These are phyloP conservation scores for Neostethus bicornis DNA, from an alignment of 2,797 vertebrate species.

Conservation along the genomic window DNA sequence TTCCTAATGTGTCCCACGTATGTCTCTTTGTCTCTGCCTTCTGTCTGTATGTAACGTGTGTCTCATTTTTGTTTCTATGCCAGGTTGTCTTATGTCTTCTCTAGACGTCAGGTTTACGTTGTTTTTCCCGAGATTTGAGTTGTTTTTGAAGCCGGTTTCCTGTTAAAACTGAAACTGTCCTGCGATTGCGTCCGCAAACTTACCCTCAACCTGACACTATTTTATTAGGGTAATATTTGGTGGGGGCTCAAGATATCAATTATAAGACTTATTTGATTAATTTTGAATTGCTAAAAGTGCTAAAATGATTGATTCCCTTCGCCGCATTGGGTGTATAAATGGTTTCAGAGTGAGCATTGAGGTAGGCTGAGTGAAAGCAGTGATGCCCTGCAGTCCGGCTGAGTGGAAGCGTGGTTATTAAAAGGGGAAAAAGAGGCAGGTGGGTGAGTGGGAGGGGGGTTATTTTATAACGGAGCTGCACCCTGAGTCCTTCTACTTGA, in stretches of 20 bases:
- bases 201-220: too few relatives aligned
- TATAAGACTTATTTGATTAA: conserved; percentile 2
- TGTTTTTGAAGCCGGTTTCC: too few relatives aligned
- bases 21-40: too few relatives aligned
- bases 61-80: too few relatives aligned
- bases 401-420: conserved; percentile 35
- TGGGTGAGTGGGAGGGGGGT: background rate
- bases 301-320: conserved; percentile 3
- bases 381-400: conserved; percentile 20
- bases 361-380: conserved; percentile 2
- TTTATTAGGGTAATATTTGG: conserved; percentile 13
- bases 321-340: conserved; percentile 15
- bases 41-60: too few relatives aligned
- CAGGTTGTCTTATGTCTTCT: too few relatives aligned
- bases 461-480: conserved; percentile 31
- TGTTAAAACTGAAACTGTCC: too few relatives aligned
- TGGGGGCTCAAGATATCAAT: background rate
- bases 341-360: conserved; percentile 3
- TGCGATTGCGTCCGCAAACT: too few relatives aligned
- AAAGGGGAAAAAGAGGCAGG: conserved; percentile 19
- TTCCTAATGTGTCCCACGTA: too few relatives aligned
- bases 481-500: conserved; percentile 29
- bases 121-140: too few relatives aligned
- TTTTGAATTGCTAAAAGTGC: conserved; percentile 1
- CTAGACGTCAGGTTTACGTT: too few relatives aligned